Evolutionary conservation across 1,140 invertebrate genomes (phyloP), one percentile per base, ranked within the genome.

Genomic region (Tetramorium simillimum): DNA sequence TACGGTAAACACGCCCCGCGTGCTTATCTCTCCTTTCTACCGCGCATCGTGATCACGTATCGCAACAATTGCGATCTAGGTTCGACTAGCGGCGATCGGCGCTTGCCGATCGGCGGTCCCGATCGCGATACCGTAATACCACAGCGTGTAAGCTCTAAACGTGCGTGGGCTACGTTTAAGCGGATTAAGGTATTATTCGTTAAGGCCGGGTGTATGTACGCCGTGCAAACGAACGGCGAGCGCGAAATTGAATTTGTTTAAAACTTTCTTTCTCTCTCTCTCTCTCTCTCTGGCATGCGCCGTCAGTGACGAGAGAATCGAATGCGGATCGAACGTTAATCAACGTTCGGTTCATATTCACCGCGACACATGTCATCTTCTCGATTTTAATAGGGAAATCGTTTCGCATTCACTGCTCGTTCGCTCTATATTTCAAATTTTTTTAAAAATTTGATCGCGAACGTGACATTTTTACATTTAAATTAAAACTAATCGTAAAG

Each of bases 61-160:
- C 24, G 77, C 77, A 28, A 81, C 77, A 70, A 81, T 69, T 53
- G 77, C 63, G 49, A 81, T 81, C 63, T 69, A 69, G 46, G n/a
- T 53, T 70, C 56, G 18, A 24, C 77, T 80, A 37, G 43, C 46
- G 14, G 62, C 43, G 76, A 65, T 56, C 53, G 53, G n/a, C 51
- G 70, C 70, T 21, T 9, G n/a, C n/a, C 43, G 76, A 65, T 56
- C 53, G 24, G 37, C 37, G 77, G 51, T 33, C 24, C 58, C 60
- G 77, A 78, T 65, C 43, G 10, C 28, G 43, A 65, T 18, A 28
- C 40, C 46, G 12, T 43, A 63, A 63, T 24, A 28, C 33, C 24
- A 10, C n/a, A 18, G 53, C 14, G 53, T 46, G 63, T 70, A 43
- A 69, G 63, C 77, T 70, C 9, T n/a, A 24, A 81, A 81, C 33